A percentile compares a stretch with the other conserved stretches of the same genome.
Conservation (phyloP, 92 coral and sea anemone genomes). For the Paragorgia papillata region DNA sequence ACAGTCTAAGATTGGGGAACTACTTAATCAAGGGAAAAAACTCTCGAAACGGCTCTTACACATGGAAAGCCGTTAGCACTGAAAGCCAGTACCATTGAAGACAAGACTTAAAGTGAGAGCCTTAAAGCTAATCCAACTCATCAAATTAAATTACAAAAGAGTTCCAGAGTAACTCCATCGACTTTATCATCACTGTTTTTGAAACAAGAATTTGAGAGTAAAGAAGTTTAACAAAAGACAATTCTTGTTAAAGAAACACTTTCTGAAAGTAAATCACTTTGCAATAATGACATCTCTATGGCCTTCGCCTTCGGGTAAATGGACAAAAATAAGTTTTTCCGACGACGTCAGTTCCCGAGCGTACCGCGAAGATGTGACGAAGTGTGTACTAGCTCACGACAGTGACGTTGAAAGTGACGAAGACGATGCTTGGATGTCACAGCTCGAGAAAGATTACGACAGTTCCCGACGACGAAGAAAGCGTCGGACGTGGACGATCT, state of each 20-base stretch:
- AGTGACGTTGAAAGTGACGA: conserved; percentile 82
- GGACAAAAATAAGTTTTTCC: conserved; percentile 39
- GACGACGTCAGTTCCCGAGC: conserved; percentile 26
- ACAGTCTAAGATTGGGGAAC: too few relatives aligned
- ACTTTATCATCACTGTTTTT: too few relatives aligned
- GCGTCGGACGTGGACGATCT: conserved; percentile 70
- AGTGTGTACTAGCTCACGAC: conserved; percentile 23
- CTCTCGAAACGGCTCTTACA: too few relatives aligned
- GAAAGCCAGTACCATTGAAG: too few relatives aligned
- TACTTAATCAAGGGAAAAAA: too few relatives aligned
- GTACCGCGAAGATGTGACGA: conserved; percentile 42
- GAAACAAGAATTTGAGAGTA: too few relatives aligned
- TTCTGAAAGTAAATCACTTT: background rate
- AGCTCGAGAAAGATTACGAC: conserved; percentile 91
- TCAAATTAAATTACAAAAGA: too few relatives aligned
- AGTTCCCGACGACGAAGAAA: conserved; percentile 74
- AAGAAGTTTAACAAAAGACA: background rate
- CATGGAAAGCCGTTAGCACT: too few relatives aligned
- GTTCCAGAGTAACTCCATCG: too few relatives aligned
- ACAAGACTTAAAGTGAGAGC: too few relatives aligned
- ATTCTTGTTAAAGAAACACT: background rate
- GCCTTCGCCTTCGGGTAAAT: conserved; percentile 43
- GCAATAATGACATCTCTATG: conserved; percentile 15
- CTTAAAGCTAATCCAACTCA: too few relatives aligned
- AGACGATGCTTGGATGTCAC: conserved; percentile 97